Percentiles rank a stretch among this genome's conserved stretches.
These are phyloP conservation scores for Dendrolimus pini DNA, from an alignment of 2,888 invertebrate species.

Conservation along the genomic window DNA sequence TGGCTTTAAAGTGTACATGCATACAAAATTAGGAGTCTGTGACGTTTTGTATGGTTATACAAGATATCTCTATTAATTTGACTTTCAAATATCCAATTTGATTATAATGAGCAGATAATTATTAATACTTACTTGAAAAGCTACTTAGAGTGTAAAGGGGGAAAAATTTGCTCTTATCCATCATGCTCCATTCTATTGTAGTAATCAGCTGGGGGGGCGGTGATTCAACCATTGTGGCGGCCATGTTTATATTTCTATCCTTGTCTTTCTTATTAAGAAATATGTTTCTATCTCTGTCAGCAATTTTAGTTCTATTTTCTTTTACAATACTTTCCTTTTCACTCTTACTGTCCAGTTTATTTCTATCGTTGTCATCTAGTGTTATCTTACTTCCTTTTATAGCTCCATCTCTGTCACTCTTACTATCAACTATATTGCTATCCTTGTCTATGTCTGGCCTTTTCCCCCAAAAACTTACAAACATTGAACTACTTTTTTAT, in stretches of 20 bases:
- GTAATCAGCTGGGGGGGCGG: constrained; percentile 80
- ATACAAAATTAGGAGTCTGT: too few species aligned
- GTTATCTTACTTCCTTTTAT: not conserved
- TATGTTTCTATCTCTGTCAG: constrained; percentile 5
- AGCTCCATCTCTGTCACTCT: constrained; percentile 9
- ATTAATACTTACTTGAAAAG: constrained; percentile 80
- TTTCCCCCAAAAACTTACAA: constrained; percentile 36
- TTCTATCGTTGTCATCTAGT: constrained; percentile 15
- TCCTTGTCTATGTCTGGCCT: constrained; percentile 10
- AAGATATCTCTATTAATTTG: too few species aligned
- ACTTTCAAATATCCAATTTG: too few species aligned
- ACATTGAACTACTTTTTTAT: constrained; percentile 26
- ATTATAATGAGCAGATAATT: not conserved
- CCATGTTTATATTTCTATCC: constrained; percentile 27
- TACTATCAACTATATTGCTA: constrained; percentile 16
- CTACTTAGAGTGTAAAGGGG: constrained; percentile 94
- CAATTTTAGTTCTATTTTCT: not conserved
- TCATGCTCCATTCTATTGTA: constrained; percentile 98
- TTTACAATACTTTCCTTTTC: constrained; percentile 3
- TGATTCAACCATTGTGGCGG: constrained; percentile 72
- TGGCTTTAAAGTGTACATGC: too few species aligned
- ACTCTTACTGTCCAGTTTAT: constrained; percentile 15
- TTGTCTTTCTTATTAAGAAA: constrained; percentile 6
- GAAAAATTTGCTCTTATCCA: constrained; percentile 96
- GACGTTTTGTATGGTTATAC: too few species aligned